Conservation (phyloP, 2,113 vertebrate genomes). For the Laticauda colubrina region DNA sequence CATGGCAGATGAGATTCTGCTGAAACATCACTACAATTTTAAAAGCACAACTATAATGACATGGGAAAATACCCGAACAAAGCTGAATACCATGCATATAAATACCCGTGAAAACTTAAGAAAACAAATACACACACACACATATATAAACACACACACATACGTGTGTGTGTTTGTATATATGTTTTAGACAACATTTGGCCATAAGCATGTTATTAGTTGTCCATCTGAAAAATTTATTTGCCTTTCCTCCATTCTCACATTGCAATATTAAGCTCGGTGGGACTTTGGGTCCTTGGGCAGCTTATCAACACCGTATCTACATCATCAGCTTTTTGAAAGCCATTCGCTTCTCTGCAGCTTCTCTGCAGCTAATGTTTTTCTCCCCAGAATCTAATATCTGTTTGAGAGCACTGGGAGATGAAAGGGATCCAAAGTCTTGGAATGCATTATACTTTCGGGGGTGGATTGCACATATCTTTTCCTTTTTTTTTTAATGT, state of each 20-base stretch:
- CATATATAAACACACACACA: too few species aligned
- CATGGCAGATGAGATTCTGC: too few species aligned
- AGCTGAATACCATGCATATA: too few species aligned
- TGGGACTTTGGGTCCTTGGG: conserved; percentile 26
- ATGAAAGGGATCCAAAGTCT: conserved; percentile 22
- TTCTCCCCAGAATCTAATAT: conserved; percentile 24
- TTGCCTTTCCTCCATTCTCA: conserved; percentile 15
- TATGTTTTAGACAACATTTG: conserved; percentile 40
- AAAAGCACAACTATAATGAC: too few species aligned
- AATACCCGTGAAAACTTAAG: too few species aligned
- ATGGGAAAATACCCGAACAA: too few species aligned
- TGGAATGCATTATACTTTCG: conserved; percentile 21
- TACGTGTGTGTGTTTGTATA: too few species aligned
- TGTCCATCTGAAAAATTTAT: conserved; percentile 20
- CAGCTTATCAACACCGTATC: conserved; percentile 33
- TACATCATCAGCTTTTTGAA: conserved; percentile 23
- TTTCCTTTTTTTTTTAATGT: conserved; percentile 11
- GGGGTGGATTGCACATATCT: background rate
- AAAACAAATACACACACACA: too few species aligned
- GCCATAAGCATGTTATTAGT: conserved; percentile 5
- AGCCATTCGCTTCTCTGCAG: background rate
- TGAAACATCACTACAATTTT: too few species aligned
- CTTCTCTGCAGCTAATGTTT: background rate
- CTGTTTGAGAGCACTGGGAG: conserved; percentile 21
- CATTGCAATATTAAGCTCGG: background rate